These are phyloP conservation scores for Julus scandinavius DNA, from an alignment of 2,888 invertebrate genomes.

Conservation along the genomic window DNA sequence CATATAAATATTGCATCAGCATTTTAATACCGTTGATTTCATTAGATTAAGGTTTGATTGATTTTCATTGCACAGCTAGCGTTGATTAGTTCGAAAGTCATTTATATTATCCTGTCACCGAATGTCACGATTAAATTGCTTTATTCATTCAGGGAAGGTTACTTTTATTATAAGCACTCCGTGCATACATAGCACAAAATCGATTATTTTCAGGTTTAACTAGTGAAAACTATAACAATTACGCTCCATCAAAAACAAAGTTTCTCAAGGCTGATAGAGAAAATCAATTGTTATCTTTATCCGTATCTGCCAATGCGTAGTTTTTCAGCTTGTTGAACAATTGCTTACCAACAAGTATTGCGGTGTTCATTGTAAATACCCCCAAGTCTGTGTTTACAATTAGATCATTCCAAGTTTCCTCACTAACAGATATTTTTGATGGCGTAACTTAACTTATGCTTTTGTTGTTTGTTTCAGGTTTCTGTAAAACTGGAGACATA, in stretches of 20 bases:
- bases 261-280: too few relatives aligned
- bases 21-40: background rate
- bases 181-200: background rate
- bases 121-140: background rate
- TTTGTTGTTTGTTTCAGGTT: constrained; percentile 25
- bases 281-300: too few relatives aligned
- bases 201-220: too few relatives aligned
- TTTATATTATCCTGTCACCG: background rate
- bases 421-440: too few relatives aligned
- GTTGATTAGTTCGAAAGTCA: background rate
- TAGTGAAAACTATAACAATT: too few relatives aligned
- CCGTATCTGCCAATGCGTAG: too few relatives aligned
- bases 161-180: background rate
- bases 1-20: background rate
- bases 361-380: too few relatives aligned
- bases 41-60: background rate
- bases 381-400: too few relatives aligned
- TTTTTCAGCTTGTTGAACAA: background rate
- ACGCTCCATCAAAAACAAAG: too few relatives aligned
- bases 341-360: too few relatives aligned
- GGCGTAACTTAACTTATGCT: background rate
- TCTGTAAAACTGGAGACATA: constrained; percentile 45
- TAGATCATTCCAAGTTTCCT: too few relatives aligned
- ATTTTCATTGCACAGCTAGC: background rate
- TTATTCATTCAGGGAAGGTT: background rate